Conservation (phyloP, 2,797 vertebrate genomes). For the Phalloptychus januarius region DNA sequence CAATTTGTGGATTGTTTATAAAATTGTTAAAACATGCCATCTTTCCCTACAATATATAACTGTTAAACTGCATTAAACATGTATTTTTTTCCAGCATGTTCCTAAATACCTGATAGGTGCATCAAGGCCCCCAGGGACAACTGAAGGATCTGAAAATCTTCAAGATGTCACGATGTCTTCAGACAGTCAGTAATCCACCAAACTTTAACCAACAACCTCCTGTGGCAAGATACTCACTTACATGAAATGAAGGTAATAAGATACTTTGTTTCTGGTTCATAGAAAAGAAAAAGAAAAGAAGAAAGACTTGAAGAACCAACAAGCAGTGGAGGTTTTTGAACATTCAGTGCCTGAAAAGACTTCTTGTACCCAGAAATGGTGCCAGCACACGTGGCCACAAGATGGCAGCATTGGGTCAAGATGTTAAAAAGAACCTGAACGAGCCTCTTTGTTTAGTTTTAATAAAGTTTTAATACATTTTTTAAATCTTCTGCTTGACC, state of each 20-base stretch:
- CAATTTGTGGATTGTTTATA: neutral
- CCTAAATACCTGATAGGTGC: constrained; percentile 61
- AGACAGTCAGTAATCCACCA: constrained; percentile 32
- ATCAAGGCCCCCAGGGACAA: constrained; percentile 3
- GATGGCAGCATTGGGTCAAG: constrained; percentile 48
- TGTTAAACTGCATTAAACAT: neutral
- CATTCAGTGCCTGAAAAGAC: neutral
- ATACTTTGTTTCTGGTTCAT: neutral
- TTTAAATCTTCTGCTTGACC: neutral
- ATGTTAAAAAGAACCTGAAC: neutral
- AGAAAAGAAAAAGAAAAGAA: constrained; percentile 43
- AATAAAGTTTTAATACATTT: neutral
- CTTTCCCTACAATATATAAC: neutral
- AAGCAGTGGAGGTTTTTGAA: neutral
- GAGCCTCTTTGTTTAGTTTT: neutral
- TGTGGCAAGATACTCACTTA: neutral
- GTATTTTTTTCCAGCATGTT: constrained; percentile 49
- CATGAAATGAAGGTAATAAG: neutral
- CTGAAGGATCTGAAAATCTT: constrained; percentile 7
- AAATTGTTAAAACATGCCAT: neutral
- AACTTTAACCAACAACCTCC: neutral
- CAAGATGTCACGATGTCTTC: neutral
- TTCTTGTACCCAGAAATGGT: neutral
- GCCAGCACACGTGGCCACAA: constrained; percentile 23
- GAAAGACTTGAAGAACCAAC: constrained; percentile 19